Conservation (phyloP, 2,888 invertebrate species). For the Petrolisthes manimaculis region DNA sequence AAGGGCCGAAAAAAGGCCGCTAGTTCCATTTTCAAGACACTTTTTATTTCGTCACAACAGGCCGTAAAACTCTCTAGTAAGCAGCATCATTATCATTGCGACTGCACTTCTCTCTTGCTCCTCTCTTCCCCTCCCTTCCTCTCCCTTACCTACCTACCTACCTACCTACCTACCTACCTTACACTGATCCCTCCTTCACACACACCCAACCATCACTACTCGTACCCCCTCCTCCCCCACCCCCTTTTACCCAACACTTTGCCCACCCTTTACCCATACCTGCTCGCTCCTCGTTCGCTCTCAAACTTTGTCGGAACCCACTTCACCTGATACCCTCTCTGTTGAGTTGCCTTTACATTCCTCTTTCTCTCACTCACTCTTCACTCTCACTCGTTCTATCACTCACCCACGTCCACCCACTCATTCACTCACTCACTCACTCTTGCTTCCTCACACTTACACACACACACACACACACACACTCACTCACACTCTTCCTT, state of each 20-base stretch:
- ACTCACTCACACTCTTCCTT: conserved; percentile 20
- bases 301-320: neutral
- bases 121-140: conserved; percentile 6
- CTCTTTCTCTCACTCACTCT: conserved; percentile 1
- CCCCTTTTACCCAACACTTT: neutral
- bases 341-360: neutral
- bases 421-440: conserved; percentile 23
- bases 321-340: neutral
- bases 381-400: conserved; percentile 7
- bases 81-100: conserved; percentile 51
- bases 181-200: neutral
- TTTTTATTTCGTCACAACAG: conserved; percentile 50
- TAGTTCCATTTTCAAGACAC: conserved; percentile 47
- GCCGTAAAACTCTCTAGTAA: conserved; percentile 48
- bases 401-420: conserved; percentile 20
- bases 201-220: neutral
- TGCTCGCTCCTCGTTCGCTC: neutral
- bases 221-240: neutral
- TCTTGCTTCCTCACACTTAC: conserved; percentile 17
- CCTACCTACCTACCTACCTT: conserved; percentile 1
- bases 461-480: conserved; percentile 22
- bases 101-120: conserved; percentile 26
- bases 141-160: conserved; percentile 2
- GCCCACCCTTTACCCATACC: neutral
- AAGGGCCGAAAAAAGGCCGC: conserved; percentile 42